Evolutionary conservation across 2,113 vertebrate genomes (phyloP).

Genomic region (Vidua macroura): DNA sequence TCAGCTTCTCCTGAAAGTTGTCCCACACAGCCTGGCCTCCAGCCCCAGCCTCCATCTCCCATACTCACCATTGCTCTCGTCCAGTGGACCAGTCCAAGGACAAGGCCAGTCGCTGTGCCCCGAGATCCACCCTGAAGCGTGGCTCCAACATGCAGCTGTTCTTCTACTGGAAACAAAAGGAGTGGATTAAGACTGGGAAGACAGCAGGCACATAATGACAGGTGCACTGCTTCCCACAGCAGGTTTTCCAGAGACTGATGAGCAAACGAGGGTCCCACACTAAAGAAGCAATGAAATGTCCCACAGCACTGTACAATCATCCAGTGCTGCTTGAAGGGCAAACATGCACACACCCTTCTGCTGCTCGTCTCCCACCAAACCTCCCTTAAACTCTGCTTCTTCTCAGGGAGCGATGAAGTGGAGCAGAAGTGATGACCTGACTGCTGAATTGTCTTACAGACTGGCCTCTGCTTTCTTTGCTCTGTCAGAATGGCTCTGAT

Average conservation of each 20-base stretch:
- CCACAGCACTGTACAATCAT: rapidly evolving
- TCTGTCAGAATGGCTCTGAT: not conserved
- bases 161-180: slow-evolving; percentile 78
- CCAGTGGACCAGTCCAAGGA: slow-evolving; percentile 95
- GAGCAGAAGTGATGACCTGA: not conserved
- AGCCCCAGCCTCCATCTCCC: not conserved
- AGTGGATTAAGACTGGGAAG: not conserved
- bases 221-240: rapidly evolving
- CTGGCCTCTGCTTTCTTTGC: not conserved
- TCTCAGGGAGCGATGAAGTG: not conserved
- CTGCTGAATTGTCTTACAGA: not conserved
- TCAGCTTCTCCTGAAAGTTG: not conserved
- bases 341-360: rapidly evolving
- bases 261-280: not conserved
- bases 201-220: not conserved
- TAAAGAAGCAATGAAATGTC: not conserved
- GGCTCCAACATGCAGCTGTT: slow-evolving; percentile 73
- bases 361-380: not conserved
- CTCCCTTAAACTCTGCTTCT: not conserved
- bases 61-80: slow-evolving; percentile 78
- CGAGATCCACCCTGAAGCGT: slow-evolving; percentile 71
- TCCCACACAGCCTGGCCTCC: not conserved
- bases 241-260: not conserved
- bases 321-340: not conserved
- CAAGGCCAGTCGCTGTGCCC: slow-evolving; percentile 79